Base-by-base conservation (phyloP, 1,140 invertebrate species). In the Drosophila kepulauana region DNA sequence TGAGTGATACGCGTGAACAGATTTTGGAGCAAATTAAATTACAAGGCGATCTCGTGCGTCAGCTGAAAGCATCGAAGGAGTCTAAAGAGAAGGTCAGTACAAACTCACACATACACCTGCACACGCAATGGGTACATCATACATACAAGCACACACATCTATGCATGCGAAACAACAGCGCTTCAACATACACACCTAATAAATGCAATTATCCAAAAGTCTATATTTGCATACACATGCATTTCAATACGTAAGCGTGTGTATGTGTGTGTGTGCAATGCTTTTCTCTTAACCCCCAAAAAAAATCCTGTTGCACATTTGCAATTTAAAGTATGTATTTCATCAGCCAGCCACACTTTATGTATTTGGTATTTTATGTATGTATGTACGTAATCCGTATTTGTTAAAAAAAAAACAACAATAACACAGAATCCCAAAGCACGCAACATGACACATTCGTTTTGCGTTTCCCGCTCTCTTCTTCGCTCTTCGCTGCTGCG, bases 21-120 rank as follows among this genome's bases (percentile, higher is more conserved):
- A 91, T 96, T 80, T 91, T 94, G 80, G 94, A 95, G 91, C 93
- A 95, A 93, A 97, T 98, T 73, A 96, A 97, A 93, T 93, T 94
- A 79, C 97, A 98, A 93, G 95, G 96, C 67, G 96, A 97, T 92
- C 81, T 97, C 74, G 97, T 98, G 7, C 93, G 97, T 91, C 95
- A 96, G 93, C 93, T 98, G 65, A 98, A 98, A 94, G 93, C 95
- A 74, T 94, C 95, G 10, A 97, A 97, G 93, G 96, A 96, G 91
- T 94, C 95, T 35, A 95, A 94, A 92, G 94, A 94, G 76, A 95
- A 95, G 95, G 96, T 96, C 93, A 93, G 84, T 82, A 65, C 20
- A 2, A 43, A 28, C 41, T 10, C 56, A 33, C n/a, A 46, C n/a
- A 46, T 25, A 25, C 20, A 4, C 20, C 20, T 25, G 20, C 38